Evolutionary conservation across 2,888 invertebrate genomes (phyloP).

Genomic region (Pharmacophagus antenor): DNA sequence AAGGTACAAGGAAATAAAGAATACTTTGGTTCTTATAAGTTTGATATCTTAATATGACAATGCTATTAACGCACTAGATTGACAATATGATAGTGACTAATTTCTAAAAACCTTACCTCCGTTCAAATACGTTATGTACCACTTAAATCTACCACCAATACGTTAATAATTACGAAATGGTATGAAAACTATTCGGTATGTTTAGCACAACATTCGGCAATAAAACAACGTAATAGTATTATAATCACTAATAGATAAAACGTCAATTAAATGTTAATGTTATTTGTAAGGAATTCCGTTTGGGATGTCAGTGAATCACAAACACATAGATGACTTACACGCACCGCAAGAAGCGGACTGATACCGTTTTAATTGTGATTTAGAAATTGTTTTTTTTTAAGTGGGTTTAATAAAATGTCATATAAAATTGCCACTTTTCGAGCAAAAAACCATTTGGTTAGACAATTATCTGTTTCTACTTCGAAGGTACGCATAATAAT

Average conservation of each 20-base stretch:
- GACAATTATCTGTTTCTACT: slow-evolving; percentile 56
- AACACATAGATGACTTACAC: slow-evolving; percentile 46
- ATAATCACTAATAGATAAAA: slow-evolving; percentile 51
- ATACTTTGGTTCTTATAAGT: too few relatives aligned
- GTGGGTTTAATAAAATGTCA: slow-evolving; percentile 52
- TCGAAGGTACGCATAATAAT: slow-evolving; percentile 49
- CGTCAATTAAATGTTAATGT: slow-evolving; percentile 51
- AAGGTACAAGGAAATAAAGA: too few relatives aligned
- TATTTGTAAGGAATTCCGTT: slow-evolving; percentile 51
- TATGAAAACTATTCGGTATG: slow-evolving; percentile 9
- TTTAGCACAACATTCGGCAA: slow-evolving; percentile 20
- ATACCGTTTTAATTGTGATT: slow-evolving; percentile 39
- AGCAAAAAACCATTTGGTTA: slow-evolving; percentile 50
- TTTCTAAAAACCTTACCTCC: too few relatives aligned
- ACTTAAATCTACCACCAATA: too few relatives aligned
- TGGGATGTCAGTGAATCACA: slow-evolving; percentile 39
- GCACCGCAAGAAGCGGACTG: slow-evolving; percentile 49
- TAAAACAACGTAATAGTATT: slow-evolving; percentile 36
- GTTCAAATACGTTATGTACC: too few relatives aligned
- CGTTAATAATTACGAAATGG: background rate
- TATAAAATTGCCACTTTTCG: slow-evolving; percentile 59
- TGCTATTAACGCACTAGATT: too few relatives aligned
- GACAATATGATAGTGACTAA: too few relatives aligned
- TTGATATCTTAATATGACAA: too few relatives aligned
- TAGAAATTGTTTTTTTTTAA: slow-evolving; percentile 41